These are phyloP conservation scores for Drosophila pseudotalamancana DNA, from an alignment of 2,888 invertebrate species.

Conservation along the genomic window DNA sequence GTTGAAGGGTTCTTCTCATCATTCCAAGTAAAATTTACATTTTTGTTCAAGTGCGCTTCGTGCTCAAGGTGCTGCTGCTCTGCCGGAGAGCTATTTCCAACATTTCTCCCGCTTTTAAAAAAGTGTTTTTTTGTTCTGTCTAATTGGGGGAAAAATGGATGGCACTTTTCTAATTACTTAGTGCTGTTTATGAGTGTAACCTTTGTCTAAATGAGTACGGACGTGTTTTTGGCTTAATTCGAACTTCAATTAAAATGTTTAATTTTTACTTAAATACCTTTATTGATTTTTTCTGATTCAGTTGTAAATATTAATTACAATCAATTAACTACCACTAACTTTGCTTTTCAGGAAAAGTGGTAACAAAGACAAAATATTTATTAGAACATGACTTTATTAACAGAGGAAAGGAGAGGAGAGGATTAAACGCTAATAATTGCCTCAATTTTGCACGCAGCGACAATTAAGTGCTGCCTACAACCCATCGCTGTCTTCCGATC, in stretches of 20 bases:
- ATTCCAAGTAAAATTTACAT: conserved; percentile 27
- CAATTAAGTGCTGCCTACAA: conserved; percentile 52
- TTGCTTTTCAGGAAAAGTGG: too few relatives aligned
- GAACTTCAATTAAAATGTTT: background rate
- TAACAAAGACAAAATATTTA: too few relatives aligned
- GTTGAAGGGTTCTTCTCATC: conserved; percentile 32
- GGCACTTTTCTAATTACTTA: conserved; percentile 68
- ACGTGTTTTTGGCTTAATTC: conserved; percentile 70
- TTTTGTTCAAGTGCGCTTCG: conserved; percentile 60
- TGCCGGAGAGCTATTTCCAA: conserved; percentile 29
- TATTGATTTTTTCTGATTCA: too few relatives aligned
- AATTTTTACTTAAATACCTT: too few relatives aligned
- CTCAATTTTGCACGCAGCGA: conserved; percentile 39
- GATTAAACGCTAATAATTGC: conserved; percentile 27
- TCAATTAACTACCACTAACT: too few relatives aligned
- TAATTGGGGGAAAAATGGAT: conserved; percentile 60
- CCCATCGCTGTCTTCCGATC: conserved; percentile 4
- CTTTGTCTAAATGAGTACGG: conserved; percentile 17
- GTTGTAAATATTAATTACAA: too few relatives aligned
- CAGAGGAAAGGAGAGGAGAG: too few relatives aligned
- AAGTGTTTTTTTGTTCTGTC: conserved; percentile 53
- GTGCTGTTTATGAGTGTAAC: conserved; percentile 33
- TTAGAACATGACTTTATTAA: too few relatives aligned
- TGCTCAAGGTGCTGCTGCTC: conserved; percentile 62
- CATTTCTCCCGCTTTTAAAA: conserved; percentile 13